Evolutionary conservation across 2,113 vertebrate species (phyloP), one percentile per base, ranked within the genome.

Genomic region (Corythornis cristatus): DNA sequence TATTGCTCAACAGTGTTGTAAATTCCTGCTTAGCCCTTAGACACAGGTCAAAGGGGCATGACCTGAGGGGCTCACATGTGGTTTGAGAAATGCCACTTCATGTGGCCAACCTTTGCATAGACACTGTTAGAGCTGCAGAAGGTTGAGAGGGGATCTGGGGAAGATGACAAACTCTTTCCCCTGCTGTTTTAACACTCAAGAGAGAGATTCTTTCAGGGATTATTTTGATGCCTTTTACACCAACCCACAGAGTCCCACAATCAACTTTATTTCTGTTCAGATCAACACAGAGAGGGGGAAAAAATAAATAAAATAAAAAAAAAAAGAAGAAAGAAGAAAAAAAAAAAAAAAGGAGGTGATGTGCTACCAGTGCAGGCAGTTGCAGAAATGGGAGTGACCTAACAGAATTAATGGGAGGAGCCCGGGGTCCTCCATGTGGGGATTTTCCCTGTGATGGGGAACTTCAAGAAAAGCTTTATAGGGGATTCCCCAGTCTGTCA

Each of bases 391-490:
- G 56, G 45, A 85, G 57, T 81, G 77, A 60, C 46, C 33, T 53
- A 51, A 60, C 5, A 53, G 48, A 26, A 25, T 23, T 15, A 25
- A 31, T 43, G 35, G 95, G 96, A 86, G 94, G 93, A 95, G 94
- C 67, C 11, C 48, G 17, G 57, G 18, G 42, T 74, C 4, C 6
- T 58, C 51, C 53, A 64, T 12, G 1, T 1, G 64, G 89, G 95
- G 95, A 54, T 93, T 97, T 97, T 96, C 95, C 93, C 94, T 81
- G 26, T 93, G 93, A 88, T 15, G 1, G 4, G 18, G 43, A 28
- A 31, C 75, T 46, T 93, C 37, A 50, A 72, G 75, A 50, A 61
- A 74, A 75, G 25, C 31, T 3, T 2, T 57, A 23, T 19, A 16
- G 95, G 94, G 95, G 76, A 92, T 95, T 94, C 89, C 96, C 95